Conservation (phyloP, 2,797 vertebrate genomes). For the Cyprinodon diabolis region DNA sequence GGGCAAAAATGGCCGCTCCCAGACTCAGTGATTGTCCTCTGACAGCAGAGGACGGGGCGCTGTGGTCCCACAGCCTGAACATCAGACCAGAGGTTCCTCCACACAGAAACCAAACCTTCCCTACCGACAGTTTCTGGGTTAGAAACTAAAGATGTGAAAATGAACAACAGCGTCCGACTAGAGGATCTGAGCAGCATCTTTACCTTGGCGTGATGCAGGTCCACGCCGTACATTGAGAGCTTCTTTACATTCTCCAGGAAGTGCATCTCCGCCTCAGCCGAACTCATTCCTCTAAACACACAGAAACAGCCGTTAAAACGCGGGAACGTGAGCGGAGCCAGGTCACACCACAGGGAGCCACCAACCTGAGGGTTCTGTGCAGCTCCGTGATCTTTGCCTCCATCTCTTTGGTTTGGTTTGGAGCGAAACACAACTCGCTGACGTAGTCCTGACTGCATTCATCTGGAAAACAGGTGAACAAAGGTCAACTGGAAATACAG, state of each 20-base stretch:
- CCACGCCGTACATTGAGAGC: conserved; percentile 96
- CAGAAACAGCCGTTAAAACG: conserved; percentile 3
- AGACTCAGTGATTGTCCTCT: too few species aligned
- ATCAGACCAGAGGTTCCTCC: not conserved
- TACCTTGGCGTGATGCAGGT: conserved; percentile 97
- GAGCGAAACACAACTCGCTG: conserved; percentile 90
- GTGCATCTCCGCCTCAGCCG: conserved; percentile 95
- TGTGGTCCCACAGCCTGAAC: not conserved
- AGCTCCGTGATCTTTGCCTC: conserved; percentile 94
- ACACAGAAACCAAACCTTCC: too few species aligned
- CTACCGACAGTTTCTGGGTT: too few species aligned
- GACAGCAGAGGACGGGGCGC: too few species aligned
- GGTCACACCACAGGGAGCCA: not conserved
- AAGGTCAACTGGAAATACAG: not conserved
- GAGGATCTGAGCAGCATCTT: not conserved
- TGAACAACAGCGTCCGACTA: not conserved
- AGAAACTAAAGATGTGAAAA: not conserved
- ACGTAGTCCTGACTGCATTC: conserved; percentile 88
- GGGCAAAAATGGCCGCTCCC: too few species aligned
- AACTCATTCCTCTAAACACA: conserved; percentile 89
- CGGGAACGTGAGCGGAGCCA: not conserved
- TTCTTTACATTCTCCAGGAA: conserved; percentile 98
- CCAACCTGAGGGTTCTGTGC: conserved; percentile 89
- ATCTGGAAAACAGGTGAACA: conserved; percentile 56
- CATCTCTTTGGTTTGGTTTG: conserved; percentile 94